Evolutionary conservation across 2,797 vertebrate genomes (phyloP).

Genomic region (Periophthalmus magnuspinnatus): DNA sequence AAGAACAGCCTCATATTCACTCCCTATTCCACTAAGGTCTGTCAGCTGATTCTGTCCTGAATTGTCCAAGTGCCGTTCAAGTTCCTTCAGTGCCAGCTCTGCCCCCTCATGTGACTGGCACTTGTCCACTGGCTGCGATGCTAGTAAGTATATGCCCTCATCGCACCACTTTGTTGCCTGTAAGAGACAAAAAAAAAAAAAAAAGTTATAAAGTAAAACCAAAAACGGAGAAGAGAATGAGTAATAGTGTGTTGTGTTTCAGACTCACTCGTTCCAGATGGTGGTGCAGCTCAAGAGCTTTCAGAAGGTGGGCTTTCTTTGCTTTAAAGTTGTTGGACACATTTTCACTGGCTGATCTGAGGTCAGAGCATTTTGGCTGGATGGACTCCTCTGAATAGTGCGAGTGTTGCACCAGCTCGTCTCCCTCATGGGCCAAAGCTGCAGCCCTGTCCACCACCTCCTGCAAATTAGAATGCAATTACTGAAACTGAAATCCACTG

Average conservation of each 20-base stretch:
- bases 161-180: constrained; percentile 93
- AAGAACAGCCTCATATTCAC: constrained; percentile 86
- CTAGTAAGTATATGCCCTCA: constrained; percentile 94
- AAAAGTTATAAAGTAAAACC: not conserved
- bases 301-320: constrained; percentile 82
- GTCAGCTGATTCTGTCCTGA: constrained; percentile 82
- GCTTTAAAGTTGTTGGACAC: constrained; percentile 67
- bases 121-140: constrained; percentile 94
- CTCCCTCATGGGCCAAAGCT: constrained; percentile 80
- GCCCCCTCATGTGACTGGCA: constrained; percentile 97
- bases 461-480: constrained; percentile 61
- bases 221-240: not conserved
- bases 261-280: constrained; percentile 84
- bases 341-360: constrained; percentile 77
- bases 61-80: constrained; percentile 90
- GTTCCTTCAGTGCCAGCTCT: constrained; percentile 91
- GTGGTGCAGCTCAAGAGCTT: constrained; percentile 87
- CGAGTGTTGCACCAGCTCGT: constrained; percentile 83
- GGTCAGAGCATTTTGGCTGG: constrained; percentile 89
- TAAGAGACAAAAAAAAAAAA: not conserved
- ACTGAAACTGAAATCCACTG: not conserved
- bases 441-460: constrained; percentile 80
- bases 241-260: not conserved
- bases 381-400: constrained; percentile 96
- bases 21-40: constrained; percentile 81